These are phyloP conservation scores for Nomada ferruginata DNA, from an alignment of 2,888 invertebrate species.

Conservation along the genomic window DNA sequence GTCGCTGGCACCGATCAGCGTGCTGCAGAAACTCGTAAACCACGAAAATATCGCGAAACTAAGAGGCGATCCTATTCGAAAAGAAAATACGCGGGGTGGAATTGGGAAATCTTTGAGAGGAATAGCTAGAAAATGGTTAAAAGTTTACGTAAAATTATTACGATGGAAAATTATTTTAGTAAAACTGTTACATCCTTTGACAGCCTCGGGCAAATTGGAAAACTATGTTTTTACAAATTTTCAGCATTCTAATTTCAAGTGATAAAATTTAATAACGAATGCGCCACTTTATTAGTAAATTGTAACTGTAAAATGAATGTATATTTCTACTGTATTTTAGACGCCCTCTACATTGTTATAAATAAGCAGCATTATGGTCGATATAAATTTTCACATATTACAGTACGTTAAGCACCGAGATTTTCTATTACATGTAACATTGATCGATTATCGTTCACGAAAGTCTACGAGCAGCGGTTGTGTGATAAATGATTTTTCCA, in stretches of 20 bases:
- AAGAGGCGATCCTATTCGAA: not conserved
- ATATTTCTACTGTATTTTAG: no score
- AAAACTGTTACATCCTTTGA: no score
- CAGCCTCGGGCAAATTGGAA: no score
- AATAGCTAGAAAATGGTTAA: not conserved
- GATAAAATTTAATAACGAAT: no score
- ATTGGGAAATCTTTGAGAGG: not conserved
- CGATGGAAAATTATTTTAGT: not conserved
- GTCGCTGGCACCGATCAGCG: conserved; percentile 29
- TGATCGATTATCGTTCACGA: conserved; percentile 74
- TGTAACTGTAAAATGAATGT: no score
- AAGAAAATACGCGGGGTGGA: not conserved
- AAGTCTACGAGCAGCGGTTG: conserved; percentile 63
- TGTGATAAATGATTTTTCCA: conserved; percentile 75
- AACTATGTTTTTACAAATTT: no score
- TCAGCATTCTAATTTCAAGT: no score
- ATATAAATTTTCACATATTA: conserved; percentile 44
- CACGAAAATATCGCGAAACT: conserved; percentile 40
- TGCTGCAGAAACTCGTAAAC: conserved; percentile 40
- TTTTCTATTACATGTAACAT: conserved; percentile 76
- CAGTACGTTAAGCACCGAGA: conserved; percentile 68
- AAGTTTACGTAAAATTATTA: conserved; percentile 8
- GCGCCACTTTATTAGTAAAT: no score
- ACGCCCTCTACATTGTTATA: no score
- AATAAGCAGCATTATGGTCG: not conserved